Evolutionary conservation across 2,888 invertebrate species (phyloP).

Genomic region (Xestia ashworthii): DNA sequence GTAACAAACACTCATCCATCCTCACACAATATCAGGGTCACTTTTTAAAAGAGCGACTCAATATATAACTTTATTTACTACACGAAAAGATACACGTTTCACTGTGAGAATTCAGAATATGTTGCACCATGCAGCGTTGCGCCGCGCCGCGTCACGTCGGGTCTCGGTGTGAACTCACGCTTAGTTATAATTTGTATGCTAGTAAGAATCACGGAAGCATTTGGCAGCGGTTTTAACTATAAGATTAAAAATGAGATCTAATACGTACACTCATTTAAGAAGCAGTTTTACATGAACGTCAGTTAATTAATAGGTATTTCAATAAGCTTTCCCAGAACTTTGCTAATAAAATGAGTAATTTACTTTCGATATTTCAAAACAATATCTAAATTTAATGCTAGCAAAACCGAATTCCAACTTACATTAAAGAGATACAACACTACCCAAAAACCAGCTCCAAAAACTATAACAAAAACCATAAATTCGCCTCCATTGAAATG

Average conservation of each 20-base stretch:
- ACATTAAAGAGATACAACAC: not conserved
- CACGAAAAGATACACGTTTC: too few relatives aligned
- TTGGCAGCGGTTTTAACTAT: not conserved
- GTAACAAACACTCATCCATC: too few relatives aligned
- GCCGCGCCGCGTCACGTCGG: too few relatives aligned
- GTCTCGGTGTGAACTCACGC: too few relatives aligned
- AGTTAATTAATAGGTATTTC: not conserved
- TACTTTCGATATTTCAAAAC: not conserved
- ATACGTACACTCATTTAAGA: not conserved
- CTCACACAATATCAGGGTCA: too few relatives aligned
- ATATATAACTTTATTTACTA: too few relatives aligned
- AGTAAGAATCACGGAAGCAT: not conserved
- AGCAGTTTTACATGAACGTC: not conserved
- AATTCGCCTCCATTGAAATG: conserved; percentile 33
- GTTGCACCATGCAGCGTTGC: too few relatives aligned
- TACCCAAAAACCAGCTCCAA: conserved; percentile 6
- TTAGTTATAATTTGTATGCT: not conserved
- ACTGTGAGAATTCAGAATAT: too few relatives aligned
- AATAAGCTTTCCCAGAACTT: not conserved
- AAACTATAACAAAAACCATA: conserved; percentile 29
- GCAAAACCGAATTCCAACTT: not conserved
- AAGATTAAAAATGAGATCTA: not conserved
- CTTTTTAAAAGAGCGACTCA: too few relatives aligned
- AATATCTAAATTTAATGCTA: not conserved
- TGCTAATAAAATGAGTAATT: not conserved